Evolutionary conservation across 1,140 invertebrate genomes (phyloP), one percentile per base, ranked within the genome.

Genomic region (Drosophila kanapiae): DNA sequence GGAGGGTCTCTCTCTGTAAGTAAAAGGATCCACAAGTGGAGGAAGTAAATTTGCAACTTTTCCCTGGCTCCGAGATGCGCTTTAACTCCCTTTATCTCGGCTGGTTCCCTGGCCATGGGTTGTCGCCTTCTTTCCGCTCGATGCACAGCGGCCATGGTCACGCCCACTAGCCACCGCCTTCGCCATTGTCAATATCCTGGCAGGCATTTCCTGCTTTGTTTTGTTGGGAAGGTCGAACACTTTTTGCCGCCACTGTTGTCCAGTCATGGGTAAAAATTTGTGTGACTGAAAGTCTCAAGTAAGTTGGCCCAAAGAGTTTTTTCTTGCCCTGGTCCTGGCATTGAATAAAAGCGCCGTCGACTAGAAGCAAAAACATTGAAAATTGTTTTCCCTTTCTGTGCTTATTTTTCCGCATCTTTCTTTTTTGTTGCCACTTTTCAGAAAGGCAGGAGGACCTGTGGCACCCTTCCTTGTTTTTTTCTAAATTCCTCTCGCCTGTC

Each of bases 281-380:
- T 80, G 84, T 84, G 74, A 81, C 80, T 84, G 70, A 85, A 68
- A 69, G 56, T 77, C 63, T 77, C 54, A 58, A 70, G 75, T 67
- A 60, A 68, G 72, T 81, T 60, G 78, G 81, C 62, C 23, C 58
- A 82, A 87, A 77, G 71, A 80, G 76, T 82, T 82, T 59, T 68
- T 53, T 62, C 29, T 3, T 11, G 11, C 37, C 35, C 6, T 27
- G 49, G 42, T n/a, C n/a, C 47, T 84, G 85, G 85, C 85, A 88
- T 88, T 88, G 85, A 88, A 88, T 84, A 79, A 90, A 90, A 81
- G 61, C 85, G 78, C 81, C 85, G 67, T 75, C 78, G 78, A 81
- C 78, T 85, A 72, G 81, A 85, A 90, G 85, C 81, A 90, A 85
- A 77, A 88, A 88, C 85, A 88, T 88, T 88, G 85, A 78, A 88